Evolutionary conservation across 2,797 vertebrate genomes (phyloP).

Genomic region (Ispidina lecontei): DNA sequence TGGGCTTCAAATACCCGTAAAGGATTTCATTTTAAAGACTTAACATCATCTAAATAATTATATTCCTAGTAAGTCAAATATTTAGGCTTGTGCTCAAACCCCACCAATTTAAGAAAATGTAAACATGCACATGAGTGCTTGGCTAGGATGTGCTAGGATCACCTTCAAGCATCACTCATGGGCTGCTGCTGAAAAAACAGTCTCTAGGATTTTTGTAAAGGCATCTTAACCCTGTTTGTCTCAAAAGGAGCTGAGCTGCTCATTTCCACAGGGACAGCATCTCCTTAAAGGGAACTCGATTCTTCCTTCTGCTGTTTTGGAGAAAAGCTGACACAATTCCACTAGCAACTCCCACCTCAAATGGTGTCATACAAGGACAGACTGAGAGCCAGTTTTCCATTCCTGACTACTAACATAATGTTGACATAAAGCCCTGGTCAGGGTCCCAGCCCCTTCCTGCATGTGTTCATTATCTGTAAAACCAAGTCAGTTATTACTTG

Average conservation of each 20-base stretch:
- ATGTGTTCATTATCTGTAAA: conserved; percentile 12
- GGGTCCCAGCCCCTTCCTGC: background rate
- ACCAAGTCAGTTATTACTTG: background rate
- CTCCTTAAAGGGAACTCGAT: background rate
- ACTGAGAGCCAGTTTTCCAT: background rate
- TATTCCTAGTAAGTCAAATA: background rate
- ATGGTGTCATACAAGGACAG: background rate
- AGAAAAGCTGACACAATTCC: background rate
- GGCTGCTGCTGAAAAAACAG: background rate
- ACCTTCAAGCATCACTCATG: background rate
- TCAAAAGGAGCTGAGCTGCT: background rate
- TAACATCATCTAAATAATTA: background rate
- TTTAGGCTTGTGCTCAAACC: background rate
- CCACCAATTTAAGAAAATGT: background rate
- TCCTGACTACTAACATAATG: background rate
- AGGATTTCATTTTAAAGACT: background rate
- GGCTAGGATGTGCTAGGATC: background rate
- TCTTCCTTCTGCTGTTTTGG: background rate
- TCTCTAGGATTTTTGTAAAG: background rate
- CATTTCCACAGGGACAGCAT: background rate
- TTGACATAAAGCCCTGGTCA: background rate
- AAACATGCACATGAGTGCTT: background rate
- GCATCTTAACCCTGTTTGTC: background rate
- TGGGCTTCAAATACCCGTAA: background rate
- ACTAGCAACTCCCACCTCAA: background rate